A percentile compares a stretch with the other conserved stretches of the same genome.
Evolutionary conservation across 2,113 vertebrate species (phyloP).

Genomic region (Fulmarus glacialis): DNA sequence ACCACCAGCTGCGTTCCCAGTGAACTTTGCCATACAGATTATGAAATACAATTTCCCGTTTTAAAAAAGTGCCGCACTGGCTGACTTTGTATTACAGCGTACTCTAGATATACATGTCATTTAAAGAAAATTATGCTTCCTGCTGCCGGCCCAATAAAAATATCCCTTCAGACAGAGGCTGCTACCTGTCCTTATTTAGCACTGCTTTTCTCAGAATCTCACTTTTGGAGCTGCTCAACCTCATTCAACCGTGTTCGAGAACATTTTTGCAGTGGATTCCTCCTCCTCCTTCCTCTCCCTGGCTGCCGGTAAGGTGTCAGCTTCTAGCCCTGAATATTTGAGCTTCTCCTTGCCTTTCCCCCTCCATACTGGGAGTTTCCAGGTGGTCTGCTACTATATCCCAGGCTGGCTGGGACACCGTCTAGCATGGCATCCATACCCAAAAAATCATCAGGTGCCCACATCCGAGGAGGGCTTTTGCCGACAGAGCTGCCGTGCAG

Average conservation of each 20-base stretch:
- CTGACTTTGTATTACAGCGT: neutral
- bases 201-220: neutral
- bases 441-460: fast-evolving
- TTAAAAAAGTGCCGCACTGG: neutral
- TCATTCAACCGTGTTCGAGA: neutral
- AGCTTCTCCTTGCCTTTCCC: neutral
- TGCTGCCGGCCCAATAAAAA: neutral
- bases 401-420: neutral
- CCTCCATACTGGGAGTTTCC: fast-evolving
- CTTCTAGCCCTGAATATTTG: neutral
- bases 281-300: neutral
- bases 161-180: neutral
- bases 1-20: neutral
- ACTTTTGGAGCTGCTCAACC: neutral
- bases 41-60: neutral
- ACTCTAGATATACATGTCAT: neutral
- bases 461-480: neutral
- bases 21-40: neutral
- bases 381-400: neutral
- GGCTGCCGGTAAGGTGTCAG: neutral
- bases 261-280: neutral
- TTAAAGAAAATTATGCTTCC: neutral
- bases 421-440: neutral
- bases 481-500: neutral
- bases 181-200: neutral